Conservation (phyloP, 2,888 invertebrate genomes). For the Aphelenchoides bicaudatus region DNA sequence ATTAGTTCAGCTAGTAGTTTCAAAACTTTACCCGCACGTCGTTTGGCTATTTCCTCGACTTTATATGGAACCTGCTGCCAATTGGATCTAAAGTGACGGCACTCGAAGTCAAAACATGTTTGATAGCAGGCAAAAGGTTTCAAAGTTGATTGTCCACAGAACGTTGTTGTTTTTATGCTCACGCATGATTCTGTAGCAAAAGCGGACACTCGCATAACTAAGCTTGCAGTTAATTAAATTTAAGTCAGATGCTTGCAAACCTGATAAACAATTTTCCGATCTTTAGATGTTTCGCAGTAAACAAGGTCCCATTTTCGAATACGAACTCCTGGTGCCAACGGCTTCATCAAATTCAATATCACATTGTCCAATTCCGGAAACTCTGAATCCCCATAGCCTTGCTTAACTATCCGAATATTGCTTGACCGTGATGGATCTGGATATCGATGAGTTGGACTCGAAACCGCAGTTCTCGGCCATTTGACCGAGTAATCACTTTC, state of each 20-base stretch:
- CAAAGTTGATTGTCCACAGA: constrained; percentile 65
- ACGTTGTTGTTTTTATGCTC: constrained; percentile 69
- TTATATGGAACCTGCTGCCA: constrained; percentile 31
- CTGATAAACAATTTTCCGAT: constrained; percentile 13
- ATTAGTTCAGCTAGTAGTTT: no score
- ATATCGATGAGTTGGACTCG: no score
- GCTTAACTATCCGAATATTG: no score
- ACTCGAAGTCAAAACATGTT: constrained; percentile 69
- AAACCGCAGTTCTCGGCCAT: no score
- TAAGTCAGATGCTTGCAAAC: background rate
- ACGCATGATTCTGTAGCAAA: constrained; percentile 67
- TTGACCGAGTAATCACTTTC: no score
- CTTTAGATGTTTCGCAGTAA: background rate
- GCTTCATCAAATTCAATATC: constrained; percentile 21
- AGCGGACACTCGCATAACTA: constrained; percentile 63
- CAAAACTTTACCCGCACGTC: no score
- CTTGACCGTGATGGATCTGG: no score
- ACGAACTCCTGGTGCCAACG: constrained; percentile 8
- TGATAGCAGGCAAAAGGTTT: constrained; percentile 60
- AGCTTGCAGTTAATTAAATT: background rate
- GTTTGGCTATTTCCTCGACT: constrained; percentile 5
- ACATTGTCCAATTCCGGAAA: constrained; percentile 27
- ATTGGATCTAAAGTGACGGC: constrained; percentile 52
- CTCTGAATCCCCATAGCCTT: constrained; percentile 21
- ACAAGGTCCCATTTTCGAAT: constrained; percentile 23